These are phyloP conservation scores for Drosophila pachea DNA, from an alignment of 1,140 invertebrate species.

Conservation along the genomic window DNA sequence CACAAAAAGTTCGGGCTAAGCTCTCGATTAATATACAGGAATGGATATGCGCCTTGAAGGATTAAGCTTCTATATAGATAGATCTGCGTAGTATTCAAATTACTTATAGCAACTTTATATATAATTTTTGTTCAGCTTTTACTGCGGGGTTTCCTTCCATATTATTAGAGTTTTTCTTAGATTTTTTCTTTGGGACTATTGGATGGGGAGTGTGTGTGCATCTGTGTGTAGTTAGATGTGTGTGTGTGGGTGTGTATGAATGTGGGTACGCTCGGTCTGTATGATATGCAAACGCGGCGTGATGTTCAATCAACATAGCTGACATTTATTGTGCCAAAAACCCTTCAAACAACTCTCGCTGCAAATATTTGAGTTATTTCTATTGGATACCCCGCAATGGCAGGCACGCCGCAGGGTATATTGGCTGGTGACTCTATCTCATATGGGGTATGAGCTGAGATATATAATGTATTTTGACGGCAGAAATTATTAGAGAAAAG, in stretches of 20 bases:
- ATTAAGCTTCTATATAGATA: too few relatives aligned
- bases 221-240: background rate
- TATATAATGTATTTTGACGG: too few relatives aligned
- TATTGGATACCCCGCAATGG: conserved; percentile 15
- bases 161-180: too few relatives aligned
- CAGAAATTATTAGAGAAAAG: too few relatives aligned
- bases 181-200: too few relatives aligned
- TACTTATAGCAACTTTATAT: too few relatives aligned
- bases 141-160: too few relatives aligned
- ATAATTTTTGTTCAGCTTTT: too few relatives aligned
- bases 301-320: conserved; percentile 58
- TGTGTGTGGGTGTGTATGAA: background rate
- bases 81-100: too few relatives aligned
- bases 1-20: too few relatives aligned
- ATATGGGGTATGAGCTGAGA: background rate
- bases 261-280: background rate
- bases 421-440: background rate
- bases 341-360: conserved; percentile 48
- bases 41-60: too few relatives aligned
- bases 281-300: conserved; percentile 25
- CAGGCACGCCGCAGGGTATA: background rate
- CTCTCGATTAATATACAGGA: too few relatives aligned
- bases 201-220: background rate
- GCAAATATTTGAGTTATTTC: conserved; percentile 33
- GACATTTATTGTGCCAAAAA: conserved; percentile 59